phyloP scores from a whole-genome alignment of 2,797 vertebrate species.

The Bovichtus diacanthus region DNA sequence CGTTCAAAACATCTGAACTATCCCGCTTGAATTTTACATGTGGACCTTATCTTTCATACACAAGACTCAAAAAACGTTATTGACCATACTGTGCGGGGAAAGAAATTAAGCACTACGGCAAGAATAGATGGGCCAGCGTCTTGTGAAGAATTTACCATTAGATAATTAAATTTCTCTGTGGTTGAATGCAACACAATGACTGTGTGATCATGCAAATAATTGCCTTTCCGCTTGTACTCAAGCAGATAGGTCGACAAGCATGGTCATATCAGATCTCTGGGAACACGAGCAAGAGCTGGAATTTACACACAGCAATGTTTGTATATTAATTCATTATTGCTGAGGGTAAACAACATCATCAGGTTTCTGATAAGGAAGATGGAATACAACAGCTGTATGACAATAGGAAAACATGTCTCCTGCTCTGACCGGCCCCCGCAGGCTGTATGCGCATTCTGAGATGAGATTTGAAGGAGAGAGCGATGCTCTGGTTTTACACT shows the following conservation, averaged over 20 bases:
- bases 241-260: conserved; percentile 56
- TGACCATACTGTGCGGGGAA: conserved; percentile 4
- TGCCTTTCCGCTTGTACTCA: conserved; percentile 72
- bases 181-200: conserved; percentile 82
- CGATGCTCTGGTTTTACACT: conserved; percentile 40
- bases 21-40: not conserved
- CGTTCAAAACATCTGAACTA: too few species aligned
- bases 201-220: conserved; percentile 87
- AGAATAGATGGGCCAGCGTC: conserved; percentile 27
- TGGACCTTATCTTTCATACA: conserved; percentile 6
- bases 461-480: conserved; percentile 63
- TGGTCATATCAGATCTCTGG: conserved; percentile 52
- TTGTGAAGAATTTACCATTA: conserved; percentile 73
- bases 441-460: conserved; percentile 27
- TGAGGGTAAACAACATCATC: conserved; percentile 51
- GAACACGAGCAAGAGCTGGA: conserved; percentile 50
- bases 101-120: conserved; percentile 16
- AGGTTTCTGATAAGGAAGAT: conserved; percentile 45
- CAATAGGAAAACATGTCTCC: conserved; percentile 23
- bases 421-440: conserved; percentile 13
- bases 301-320: conserved; percentile 51
- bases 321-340: conserved; percentile 62
- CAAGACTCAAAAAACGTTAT: conserved; percentile 4
- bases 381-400: conserved; percentile 39
- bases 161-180: conserved; percentile 84